Base-by-base conservation (phyloP, 2,797 vertebrate species). In the Alauda arvensis region DNA sequence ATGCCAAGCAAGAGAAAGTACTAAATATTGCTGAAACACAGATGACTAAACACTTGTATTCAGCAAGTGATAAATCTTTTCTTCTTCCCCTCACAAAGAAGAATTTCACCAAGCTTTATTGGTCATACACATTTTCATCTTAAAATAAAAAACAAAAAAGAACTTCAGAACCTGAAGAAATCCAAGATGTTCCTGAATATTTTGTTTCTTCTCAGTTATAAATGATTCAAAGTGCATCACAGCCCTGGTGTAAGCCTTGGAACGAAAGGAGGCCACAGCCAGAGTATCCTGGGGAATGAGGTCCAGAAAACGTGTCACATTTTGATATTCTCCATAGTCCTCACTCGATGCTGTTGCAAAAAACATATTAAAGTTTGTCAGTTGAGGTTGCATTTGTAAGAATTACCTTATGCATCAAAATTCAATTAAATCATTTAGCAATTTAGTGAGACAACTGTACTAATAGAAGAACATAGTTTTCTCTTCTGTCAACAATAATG, bases 211-310 rank as follows among this genome's bases (percentile, higher is more conserved):
- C 96, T 99, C 98, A 59, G 97, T 97, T 93, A 99, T 98, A 96
- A 98, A 98, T 5, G 98, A 98, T 89, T 99, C 99, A 91, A 99
- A 99, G 95, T 99, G 98, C 99, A 99, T 99, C 83, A 99, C 98
- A 39, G 99, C 98, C 31, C 99, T 98, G 6, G 99, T 99, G 95
- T 99, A 99, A 13, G 99, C 99, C 96, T 98, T 99, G 75, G 99
- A 99, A 52, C 98, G 98, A 74, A 99, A 98, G 10, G 99, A 99
- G 77, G 99, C 99, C 76, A 98, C 98, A 88, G 99, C 99, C 77
- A 99, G 95, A 2, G 98, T 97, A 60, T 99, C 98, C 93, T 99
- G 99, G 56, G 99, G 99, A 92, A 99, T 99, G 31, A 98, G 97
- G 94, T 98, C 99, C 70, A 99, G 97, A 94, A 99, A 99, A 85